phyloP scores from a whole-genome alignment of 2,888 invertebrate species.

The Agrilus mali region DNA sequence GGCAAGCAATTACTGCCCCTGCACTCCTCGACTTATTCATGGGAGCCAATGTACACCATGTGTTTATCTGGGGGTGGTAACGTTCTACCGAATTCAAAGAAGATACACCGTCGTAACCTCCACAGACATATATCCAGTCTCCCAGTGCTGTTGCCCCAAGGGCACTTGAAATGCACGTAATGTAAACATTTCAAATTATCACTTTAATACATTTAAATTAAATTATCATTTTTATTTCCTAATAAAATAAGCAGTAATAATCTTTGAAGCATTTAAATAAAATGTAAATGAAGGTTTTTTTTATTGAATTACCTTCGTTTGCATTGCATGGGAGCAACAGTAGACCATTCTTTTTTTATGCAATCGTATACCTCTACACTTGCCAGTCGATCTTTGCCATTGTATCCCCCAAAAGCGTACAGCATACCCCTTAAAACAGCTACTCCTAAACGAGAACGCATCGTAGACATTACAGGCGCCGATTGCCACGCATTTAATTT shows the following conservation, averaged over 20 bases:
- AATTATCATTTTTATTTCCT: neutral
- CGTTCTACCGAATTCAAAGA: slow-evolving; percentile 74
- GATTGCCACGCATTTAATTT: slow-evolving; percentile 55
- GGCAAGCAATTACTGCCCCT: slow-evolving; percentile 33
- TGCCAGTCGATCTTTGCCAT: slow-evolving; percentile 67
- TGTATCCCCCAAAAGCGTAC: slow-evolving; percentile 76
- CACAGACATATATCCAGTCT: slow-evolving; percentile 70
- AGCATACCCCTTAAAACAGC: slow-evolving; percentile 67
- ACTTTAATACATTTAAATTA: too few species aligned
- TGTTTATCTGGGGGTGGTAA: slow-evolving; percentile 60
- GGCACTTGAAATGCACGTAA: slow-evolving; percentile 39
- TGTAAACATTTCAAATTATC: slow-evolving; percentile 5
- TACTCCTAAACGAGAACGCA: slow-evolving; percentile 72
- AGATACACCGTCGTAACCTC: slow-evolving; percentile 74
- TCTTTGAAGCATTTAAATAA: neutral
- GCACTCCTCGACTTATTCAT: slow-evolving; percentile 51
- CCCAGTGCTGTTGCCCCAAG: slow-evolving; percentile 70
- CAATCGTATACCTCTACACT: slow-evolving; percentile 81
- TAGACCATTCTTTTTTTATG: slow-evolving; percentile 56
- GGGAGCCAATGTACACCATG: slow-evolving; percentile 59
- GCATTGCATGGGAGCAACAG: slow-evolving; percentile 67
- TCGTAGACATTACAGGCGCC: slow-evolving; percentile 72
- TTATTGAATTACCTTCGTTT: slow-evolving; percentile 50
- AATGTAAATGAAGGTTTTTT: neutral
- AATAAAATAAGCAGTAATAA: too few species aligned